A percentile compares a stretch with the other conserved stretches of the same genome.
phyloP scores from a whole-genome alignment of 1,140 invertebrate species.

The Drosophila sp. region DNA sequence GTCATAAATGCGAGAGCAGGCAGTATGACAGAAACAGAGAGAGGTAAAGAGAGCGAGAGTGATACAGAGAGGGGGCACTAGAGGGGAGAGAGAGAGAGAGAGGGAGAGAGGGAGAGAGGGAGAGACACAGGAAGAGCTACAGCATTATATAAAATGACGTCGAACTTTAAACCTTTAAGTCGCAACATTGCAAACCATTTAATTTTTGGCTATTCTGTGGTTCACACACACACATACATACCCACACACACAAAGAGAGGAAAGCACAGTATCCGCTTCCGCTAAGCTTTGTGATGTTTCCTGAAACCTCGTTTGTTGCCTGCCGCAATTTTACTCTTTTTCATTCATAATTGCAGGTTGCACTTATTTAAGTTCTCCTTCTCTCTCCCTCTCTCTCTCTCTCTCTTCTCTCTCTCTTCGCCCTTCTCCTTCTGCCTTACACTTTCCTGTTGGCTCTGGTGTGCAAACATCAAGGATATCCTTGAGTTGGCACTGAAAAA shows the following conservation, averaged over 20 bases:
- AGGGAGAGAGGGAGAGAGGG: not conserved
- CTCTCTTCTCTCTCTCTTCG: not conserved
- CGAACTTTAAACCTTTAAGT: constrained; percentile 46
- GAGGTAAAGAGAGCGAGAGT: not conserved
- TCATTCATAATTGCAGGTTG: constrained; percentile 80
- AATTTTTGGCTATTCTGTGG: constrained; percentile 44
- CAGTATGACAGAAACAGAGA: constrained; percentile 1
- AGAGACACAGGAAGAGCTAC: not conserved
- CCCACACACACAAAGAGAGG: constrained; percentile 3
- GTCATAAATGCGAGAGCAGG: constrained; percentile 58
- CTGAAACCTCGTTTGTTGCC: constrained; percentile 48
- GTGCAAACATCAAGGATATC: constrained; percentile 77
- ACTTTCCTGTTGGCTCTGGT: constrained; percentile 13
- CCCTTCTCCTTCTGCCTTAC: constrained; percentile 7
- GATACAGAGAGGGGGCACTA: not conserved
- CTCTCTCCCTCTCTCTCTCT: not conserved
- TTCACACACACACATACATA: constrained; percentile 12
- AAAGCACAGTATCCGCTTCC: constrained; percentile 54
- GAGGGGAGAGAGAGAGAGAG: constrained; percentile 4
- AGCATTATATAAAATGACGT: constrained; percentile 51
- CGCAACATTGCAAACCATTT: constrained; percentile 42
- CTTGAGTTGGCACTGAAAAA: constrained; percentile 79
- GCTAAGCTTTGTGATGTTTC: constrained; percentile 51
- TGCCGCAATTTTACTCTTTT: constrained; percentile 44
- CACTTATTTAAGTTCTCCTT: constrained; percentile 60